phyloP scores from a whole-genome alignment of 2,888 invertebrate species.

The Nysson spinosus region DNA sequence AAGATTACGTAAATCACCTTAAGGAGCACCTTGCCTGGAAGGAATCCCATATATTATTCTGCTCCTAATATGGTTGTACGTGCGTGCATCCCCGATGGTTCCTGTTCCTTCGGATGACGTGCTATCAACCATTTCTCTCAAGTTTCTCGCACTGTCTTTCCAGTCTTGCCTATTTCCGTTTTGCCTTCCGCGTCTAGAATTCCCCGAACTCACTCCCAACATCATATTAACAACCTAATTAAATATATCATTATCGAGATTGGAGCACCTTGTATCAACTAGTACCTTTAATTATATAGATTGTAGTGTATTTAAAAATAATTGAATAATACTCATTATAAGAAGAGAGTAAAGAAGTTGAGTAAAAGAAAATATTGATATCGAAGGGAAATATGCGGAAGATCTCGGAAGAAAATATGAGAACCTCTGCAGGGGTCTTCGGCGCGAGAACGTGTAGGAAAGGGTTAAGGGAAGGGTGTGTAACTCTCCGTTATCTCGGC shows the following conservation, averaged over 20 bases:
- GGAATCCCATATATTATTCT: slow-evolving; percentile 73
- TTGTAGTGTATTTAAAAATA: too few species aligned
- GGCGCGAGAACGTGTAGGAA: slow-evolving; percentile 57
- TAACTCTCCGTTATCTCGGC: slow-evolving; percentile 75
- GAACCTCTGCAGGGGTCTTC: slow-evolving; percentile 54
- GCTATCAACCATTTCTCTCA: slow-evolving; percentile 67
- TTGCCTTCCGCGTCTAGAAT: slow-evolving; percentile 55
- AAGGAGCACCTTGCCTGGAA: slow-evolving; percentile 67
- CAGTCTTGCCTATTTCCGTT: slow-evolving; percentile 72
- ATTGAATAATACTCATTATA: too few species aligned
- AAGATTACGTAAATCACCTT: slow-evolving; percentile 76
- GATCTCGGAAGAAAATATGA: slow-evolving; percentile 29
- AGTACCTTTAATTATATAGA: too few species aligned
- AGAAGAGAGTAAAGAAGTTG: too few species aligned
- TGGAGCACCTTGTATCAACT: too few species aligned
- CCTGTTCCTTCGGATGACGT: slow-evolving; percentile 63
- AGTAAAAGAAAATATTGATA: too few species aligned
- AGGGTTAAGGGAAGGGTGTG: slow-evolving; percentile 73
- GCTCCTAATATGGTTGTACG: slow-evolving; percentile 74
- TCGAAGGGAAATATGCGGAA: background rate
- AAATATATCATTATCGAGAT: too few species aligned
- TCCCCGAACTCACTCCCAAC: too few species aligned
- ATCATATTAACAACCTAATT: too few species aligned
- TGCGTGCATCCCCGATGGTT: slow-evolving; percentile 72
- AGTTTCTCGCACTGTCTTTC: slow-evolving; percentile 42